These are phyloP conservation scores for Dasysyrphus albostriatus DNA, from an alignment of 2,888 invertebrate species.

Conservation along the genomic window DNA sequence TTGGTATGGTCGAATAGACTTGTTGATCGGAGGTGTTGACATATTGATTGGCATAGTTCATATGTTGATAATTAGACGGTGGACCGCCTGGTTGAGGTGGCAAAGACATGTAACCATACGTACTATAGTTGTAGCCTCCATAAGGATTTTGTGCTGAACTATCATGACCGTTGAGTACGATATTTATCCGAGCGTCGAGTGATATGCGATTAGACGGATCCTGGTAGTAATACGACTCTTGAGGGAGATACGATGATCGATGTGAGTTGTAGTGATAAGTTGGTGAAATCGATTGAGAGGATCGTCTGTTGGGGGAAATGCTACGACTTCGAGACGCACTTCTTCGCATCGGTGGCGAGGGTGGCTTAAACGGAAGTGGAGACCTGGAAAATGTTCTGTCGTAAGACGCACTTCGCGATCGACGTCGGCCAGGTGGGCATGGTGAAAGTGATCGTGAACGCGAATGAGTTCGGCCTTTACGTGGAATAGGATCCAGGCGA, in stretches of 20 bases:
- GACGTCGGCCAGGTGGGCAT: slow-evolving; percentile 66
- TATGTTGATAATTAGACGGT: slow-evolving; percentile 75
- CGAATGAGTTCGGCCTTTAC: slow-evolving; percentile 72
- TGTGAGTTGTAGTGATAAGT: slow-evolving; percentile 76
- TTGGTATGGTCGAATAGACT: slow-evolving; percentile 77
- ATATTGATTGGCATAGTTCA: slow-evolving; percentile 79
- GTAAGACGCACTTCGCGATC: slow-evolving; percentile 77
- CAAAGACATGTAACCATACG: slow-evolving; percentile 78
- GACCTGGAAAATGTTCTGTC: slow-evolving; percentile 81
- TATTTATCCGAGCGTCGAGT: slow-evolving; percentile 78
- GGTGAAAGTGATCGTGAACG: slow-evolving; percentile 75
- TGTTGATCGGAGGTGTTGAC: slow-evolving; percentile 68
- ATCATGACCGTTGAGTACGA: slow-evolving; percentile 77
- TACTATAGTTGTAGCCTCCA: slow-evolving; percentile 78
- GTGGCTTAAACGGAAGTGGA: slow-evolving; percentile 82
- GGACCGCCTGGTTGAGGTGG: slow-evolving; percentile 77
- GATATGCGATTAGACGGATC: slow-evolving; percentile 79
- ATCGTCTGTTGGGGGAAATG: slow-evolving; percentile 50
- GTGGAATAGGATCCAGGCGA: slow-evolving; percentile 55
- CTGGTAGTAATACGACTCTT: slow-evolving; percentile 80
- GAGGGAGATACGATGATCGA: slow-evolving; percentile 66
- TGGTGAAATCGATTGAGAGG: slow-evolving; percentile 51
- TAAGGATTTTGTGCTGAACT: slow-evolving; percentile 73
- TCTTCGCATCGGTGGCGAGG: slow-evolving; percentile 82
- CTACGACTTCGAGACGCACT: slow-evolving; percentile 77